These are phyloP conservation scores for Strigamia maritima DNA, from an alignment of 2,888 invertebrate species.

Conservation along the genomic window DNA sequence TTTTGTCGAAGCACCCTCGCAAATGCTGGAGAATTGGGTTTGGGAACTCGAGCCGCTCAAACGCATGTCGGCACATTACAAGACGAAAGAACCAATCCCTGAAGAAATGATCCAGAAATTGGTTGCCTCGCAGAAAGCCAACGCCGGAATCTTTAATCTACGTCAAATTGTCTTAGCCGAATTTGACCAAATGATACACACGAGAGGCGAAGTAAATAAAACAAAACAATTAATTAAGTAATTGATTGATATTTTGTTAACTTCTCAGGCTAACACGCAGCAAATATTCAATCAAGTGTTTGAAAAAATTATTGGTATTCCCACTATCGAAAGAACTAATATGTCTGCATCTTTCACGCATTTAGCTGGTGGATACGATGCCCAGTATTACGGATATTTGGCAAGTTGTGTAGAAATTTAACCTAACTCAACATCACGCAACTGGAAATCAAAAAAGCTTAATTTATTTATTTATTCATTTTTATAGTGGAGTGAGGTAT, in stretches of 20 bases:
- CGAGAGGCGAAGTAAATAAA: constrained; percentile 44
- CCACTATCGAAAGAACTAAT: constrained; percentile 54
- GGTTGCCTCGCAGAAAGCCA: constrained; percentile 53
- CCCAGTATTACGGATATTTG: constrained; percentile 58
- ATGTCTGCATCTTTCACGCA: constrained; percentile 57
- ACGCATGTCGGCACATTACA: constrained; percentile 55
- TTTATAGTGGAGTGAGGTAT: constrained; percentile 58
- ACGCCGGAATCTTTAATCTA: constrained; percentile 55
- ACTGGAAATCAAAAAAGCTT: background rate
- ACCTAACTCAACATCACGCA: too few species aligned
- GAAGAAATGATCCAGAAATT: constrained; percentile 53
- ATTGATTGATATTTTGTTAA: background rate
- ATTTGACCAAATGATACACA: constrained; percentile 56
- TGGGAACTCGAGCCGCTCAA: constrained; percentile 55
- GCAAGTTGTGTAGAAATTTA: too few species aligned
- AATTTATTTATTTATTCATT: background rate
- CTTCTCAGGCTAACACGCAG: constrained; percentile 52
- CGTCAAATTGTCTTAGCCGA: constrained; percentile 55
- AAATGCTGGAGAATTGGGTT: constrained; percentile 59
- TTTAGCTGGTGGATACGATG: constrained; percentile 56
- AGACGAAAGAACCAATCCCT: constrained; percentile 50
- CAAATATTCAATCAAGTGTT: constrained; percentile 49
- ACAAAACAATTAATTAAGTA: background rate
- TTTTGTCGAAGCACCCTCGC: constrained; percentile 58
- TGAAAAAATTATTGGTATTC: constrained; percentile 52